Evolutionary conservation across 2,888 invertebrate species (phyloP), one percentile per base, ranked within the genome.

Genomic region (Didymodactylos carnosus): DNA sequence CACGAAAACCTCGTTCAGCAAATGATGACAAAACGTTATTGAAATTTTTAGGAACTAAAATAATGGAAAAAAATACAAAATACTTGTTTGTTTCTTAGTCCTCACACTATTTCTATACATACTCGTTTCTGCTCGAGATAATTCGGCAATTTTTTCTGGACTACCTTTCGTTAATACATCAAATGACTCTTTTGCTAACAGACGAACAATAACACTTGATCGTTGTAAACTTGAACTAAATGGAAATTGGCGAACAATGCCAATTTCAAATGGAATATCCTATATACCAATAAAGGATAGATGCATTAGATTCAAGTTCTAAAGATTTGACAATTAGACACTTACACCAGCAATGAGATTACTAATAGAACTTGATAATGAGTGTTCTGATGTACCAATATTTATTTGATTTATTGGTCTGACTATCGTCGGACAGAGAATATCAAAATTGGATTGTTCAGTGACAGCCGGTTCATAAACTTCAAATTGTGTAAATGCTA

Each of bases 81-180:
- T n/a, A n/a, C n/a, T n/a, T n/a, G n/a, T n/a, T n/a, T n/a, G n/a
- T n/a, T n/a, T n/a, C n/a, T n/a, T n/a, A n/a, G n/a, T n/a, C n/a
- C n/a, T n/a, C n/a, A n/a, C n/a, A n/a, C n/a, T n/a, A n/a, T n/a
- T n/a, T n/a, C n/a, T n/a, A 69, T 87, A 7, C n/a, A 35, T 19
- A 62, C 62, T 62, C n/a, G 62, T 85, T n/a, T 89, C 87, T 0
- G 88, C 87, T 39, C 83, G 83, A 72, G 91, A 92, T 14, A 94
- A 86, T 6, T 89, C 89, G 27, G 88, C 84, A 40, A 95, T 86
- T 89, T 90, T 92, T 83, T 95, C 94, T 0, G 95, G 94, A 4
- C 94, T 91, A 0, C 91, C 92, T 84, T 92, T 92, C 5, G 88
- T 88, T 79, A 88, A 91, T 51, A 89, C 87, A 69, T 88, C 86